Conservation (phyloP, 2,113 vertebrate genomes). For the Aspiorhynchus laticeps region DNA sequence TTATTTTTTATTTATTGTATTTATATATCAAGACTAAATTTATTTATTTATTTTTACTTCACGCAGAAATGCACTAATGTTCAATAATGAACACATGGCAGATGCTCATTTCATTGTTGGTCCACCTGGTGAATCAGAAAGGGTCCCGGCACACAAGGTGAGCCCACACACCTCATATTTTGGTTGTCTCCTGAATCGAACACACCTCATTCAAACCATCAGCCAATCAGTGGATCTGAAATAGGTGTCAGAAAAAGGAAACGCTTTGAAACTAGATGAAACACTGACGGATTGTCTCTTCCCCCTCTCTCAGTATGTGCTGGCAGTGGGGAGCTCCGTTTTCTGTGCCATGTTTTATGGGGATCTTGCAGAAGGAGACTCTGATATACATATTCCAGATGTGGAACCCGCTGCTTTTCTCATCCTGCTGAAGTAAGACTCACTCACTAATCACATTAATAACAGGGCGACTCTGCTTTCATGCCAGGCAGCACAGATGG, state of each 20-base stretch:
- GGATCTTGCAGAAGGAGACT: slow-evolving; percentile 92
- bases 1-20: not conserved
- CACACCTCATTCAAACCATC: not conserved
- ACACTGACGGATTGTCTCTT: slow-evolving; percentile 3
- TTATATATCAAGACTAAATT: not conserved
- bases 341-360: slow-evolving; percentile 99
- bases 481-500: slow-evolving; percentile 60
- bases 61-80: slow-evolving; percentile 95
- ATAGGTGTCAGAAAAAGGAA: not conserved
- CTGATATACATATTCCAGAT: slow-evolving; percentile 96
- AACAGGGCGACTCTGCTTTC: slow-evolving; percentile 35
- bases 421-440: slow-evolving; percentile 94
- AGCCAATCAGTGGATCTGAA: not conserved
- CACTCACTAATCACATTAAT: slow-evolving; percentile 57
- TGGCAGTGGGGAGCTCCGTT: slow-evolving; percentile 97
- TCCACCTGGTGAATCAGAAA: slow-evolving; percentile 80
- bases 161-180: slow-evolving; percentile 44
- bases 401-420: slow-evolving; percentile 98
- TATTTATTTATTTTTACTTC: slow-evolving; percentile 18
- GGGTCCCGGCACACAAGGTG: slow-evolving; percentile 97
- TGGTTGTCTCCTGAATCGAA: not conserved
- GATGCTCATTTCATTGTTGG: slow-evolving; percentile 97
- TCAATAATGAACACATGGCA: slow-evolving; percentile 98
- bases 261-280: not conserved
- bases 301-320: slow-evolving; percentile 84